Base-by-base conservation (phyloP, 2,888 invertebrate species). In the Ceratothoa steindachneri region DNA sequence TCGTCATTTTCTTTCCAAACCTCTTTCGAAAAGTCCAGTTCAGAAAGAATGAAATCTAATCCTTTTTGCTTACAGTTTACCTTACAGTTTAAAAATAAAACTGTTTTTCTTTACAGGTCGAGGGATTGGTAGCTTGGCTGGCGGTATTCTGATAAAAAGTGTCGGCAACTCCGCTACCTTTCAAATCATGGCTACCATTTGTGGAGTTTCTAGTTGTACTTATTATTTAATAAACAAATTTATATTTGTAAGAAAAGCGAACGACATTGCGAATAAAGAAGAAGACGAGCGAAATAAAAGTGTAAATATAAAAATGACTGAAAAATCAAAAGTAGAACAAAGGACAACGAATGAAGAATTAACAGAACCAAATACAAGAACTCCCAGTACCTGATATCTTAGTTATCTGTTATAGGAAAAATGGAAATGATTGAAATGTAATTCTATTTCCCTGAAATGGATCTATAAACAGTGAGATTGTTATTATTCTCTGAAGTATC, bases 91-190 rank as follows among this genome's bases (percentile, higher is more conserved):
- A 51, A n/a, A n/a, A n/a, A n/a, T n/a, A n/a, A n/a, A n/a, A n/a
- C 15, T 41, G 15, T 41, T 41, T 60, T 60, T 60, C 19, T 22
- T 60, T 60, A 22, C 60, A 60, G 60, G 60, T 3, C 19, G 60
- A 7, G 60, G 60, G n/a, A 24, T 60, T 24, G 60, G 60, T 2
- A 60, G 60, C 60, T 7, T 60, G 2, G 60, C 24, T 22, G 60
- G 60, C n/a, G 60, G 60, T 1, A 60, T 60, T 24, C n/a, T 60
- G 60, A 60, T 60, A 22, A 60, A 60, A 60, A n/a, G 60, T 7
- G 12, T 60, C 1, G 60, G 60, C 1, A 60, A 60, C 27, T 1
- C 2, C 12, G 19, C 12, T 12, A 60, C 60, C 3, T 60, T 60
- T 24, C 60, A 60, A 7, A 24, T 60, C 12, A 22, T 60, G 27